Base-by-base conservation (phyloP, 2,888 invertebrate species). In the Linyphia triangularis region DNA sequence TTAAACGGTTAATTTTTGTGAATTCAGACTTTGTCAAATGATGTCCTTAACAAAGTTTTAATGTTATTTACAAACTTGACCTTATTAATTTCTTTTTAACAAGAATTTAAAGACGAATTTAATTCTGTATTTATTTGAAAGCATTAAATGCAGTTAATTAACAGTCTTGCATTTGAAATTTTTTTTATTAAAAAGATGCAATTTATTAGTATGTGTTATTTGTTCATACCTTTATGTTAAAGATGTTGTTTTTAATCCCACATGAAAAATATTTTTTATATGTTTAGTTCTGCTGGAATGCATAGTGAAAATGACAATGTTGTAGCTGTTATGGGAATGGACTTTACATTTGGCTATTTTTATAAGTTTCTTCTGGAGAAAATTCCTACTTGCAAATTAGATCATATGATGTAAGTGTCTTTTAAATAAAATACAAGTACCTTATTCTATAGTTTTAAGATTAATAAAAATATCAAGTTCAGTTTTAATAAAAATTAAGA, bases 291-390 rank as follows among this genome's bases (percentile, higher is more conserved):
- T 78, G 93, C 94, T 2, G 93, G 94, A 0, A 90, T 94, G 86
- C 95, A 95, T 91, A 94, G 93, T 28, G 92, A 92, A 0, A 92
- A 92, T 67, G 95, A 95, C 92, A 92, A 94, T 10, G 94, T 95
- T 0, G 94, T 95, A 57, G 95, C 95, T 0, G 96, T 98, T 40
- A 95, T 97, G 89, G 96, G 96, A 0, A 95, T 97, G 93, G 98
- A 98, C 93, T 94, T 98, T 16, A 96, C 97, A 0, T 95, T 97
- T 93, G 96, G 96, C 10, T 98, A 96, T 92, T 94, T 97, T 90
- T 96, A 97, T 91, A 96, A 96, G 92, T 93, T 97, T 78, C 93
- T 98, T 28, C 89, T 92, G 5, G 92, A 93, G 26, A 91, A 92
- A 84, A 92, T 93, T 57, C 91, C 92, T 9, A 91, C 92, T 4